Conservation (phyloP, 2,797 vertebrate genomes). For the Bradypus variegatus region DNA sequence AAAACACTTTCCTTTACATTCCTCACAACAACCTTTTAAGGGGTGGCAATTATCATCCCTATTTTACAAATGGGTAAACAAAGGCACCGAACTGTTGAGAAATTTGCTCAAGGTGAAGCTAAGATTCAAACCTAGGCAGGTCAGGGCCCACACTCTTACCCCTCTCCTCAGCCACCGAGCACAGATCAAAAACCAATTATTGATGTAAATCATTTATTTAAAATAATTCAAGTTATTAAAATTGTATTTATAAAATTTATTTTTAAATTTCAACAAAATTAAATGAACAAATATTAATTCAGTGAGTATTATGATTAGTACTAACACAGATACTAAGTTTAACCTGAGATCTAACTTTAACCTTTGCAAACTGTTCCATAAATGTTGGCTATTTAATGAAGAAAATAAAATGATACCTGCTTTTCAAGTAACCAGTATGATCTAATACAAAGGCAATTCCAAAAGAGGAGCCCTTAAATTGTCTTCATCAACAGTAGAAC, state of each 20-base stretch:
- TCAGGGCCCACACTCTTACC: not conserved
- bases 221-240: conserved; percentile 5
- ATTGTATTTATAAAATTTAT: not conserved
- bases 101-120: not conserved
- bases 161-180: not conserved
- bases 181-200: not conserved
- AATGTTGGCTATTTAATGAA: not conserved
- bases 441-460: not conserved
- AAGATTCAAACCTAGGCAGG: not conserved
- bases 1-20: not conserved
- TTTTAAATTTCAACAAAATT: not conserved
- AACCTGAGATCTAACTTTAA: not conserved
- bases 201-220: not conserved
- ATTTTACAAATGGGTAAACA: not conserved
- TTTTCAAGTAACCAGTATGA: not conserved
- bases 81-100: not conserved
- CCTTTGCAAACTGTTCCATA: not conserved
- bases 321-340: not conserved
- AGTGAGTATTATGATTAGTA: not conserved
- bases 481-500: too few species aligned
- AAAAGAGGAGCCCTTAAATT: not conserved
- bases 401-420: not conserved
- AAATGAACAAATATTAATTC: not conserved
- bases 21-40: not conserved
- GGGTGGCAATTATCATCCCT: not conserved